Conservation (phyloP, 2,113 vertebrate genomes). For the Notarius quadriscutis region DNA sequence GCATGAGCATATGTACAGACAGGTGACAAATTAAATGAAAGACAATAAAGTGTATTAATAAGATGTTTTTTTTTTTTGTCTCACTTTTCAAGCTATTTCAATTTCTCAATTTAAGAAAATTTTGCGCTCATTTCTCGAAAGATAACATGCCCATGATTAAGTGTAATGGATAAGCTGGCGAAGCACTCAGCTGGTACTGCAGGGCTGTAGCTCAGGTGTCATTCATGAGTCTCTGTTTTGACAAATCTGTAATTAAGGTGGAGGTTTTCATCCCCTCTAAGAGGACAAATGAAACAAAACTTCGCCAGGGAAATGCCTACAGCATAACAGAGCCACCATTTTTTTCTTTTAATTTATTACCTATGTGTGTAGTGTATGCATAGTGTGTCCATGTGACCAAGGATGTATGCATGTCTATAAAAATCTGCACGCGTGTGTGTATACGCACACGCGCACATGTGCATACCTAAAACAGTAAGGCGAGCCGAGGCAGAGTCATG, state of each 20-base stretch:
- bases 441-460: neutral
- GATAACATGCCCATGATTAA: neutral
- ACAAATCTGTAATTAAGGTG: neutral
- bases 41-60: neutral
- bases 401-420: neutral
- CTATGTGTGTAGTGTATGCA: neutral
- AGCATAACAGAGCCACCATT: neutral
- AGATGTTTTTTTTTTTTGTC: neutral
- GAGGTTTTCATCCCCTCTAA: neutral
- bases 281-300: neutral
- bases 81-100: neutral
- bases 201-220: neutral
- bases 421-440: neutral
- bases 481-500: constrained; percentile 84
- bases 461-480: constrained; percentile 87
- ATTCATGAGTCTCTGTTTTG: neutral
- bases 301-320: neutral
- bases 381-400: neutral
- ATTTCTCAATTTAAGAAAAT: neutral
- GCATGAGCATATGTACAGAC: neutral
- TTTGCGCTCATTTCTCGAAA: neutral
- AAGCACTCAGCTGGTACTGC: neutral
- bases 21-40: neutral
- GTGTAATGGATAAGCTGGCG: neutral
- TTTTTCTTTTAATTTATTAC: neutral